Conservation (phyloP, 2,888 invertebrate genomes). For the Strigamia crassipes region DNA sequence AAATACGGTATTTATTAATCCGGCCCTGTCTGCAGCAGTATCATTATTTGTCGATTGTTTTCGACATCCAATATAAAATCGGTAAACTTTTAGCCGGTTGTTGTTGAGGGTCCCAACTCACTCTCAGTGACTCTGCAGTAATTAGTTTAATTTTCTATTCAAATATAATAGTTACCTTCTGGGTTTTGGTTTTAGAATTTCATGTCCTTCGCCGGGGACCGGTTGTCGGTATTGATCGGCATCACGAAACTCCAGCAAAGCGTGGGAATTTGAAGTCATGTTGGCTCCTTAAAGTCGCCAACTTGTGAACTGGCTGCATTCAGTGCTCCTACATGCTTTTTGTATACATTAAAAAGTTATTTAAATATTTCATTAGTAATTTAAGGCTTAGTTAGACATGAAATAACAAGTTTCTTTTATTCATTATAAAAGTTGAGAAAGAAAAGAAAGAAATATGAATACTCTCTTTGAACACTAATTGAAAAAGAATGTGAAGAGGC, state of each 20-base stretch:
- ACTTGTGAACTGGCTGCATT: neutral
- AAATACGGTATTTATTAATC: too few relatives aligned
- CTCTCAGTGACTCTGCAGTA: too few relatives aligned
- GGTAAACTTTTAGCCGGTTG: too few relatives aligned
- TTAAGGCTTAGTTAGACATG: neutral
- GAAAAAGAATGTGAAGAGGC: neutral
- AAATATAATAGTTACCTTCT: slow-evolving; percentile 67
- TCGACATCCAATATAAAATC: too few relatives aligned
- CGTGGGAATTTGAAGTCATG: slow-evolving; percentile 50
- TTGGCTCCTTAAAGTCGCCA: neutral
- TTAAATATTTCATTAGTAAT: neutral
- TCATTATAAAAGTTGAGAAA: neutral
- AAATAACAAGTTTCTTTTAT: neutral
- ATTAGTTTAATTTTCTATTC: neutral
- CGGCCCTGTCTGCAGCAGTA: too few relatives aligned
- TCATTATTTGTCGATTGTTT: too few relatives aligned
- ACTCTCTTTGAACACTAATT: neutral
- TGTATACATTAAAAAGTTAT: neutral
- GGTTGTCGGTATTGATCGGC: slow-evolving; percentile 62
- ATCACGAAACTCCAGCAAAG: slow-evolving; percentile 58
- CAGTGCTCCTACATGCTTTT: neutral
- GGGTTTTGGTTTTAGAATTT: slow-evolving; percentile 83
- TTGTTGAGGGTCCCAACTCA: too few relatives aligned
- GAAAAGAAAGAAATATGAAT: neutral
- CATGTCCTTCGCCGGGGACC: slow-evolving; percentile 76